Evolutionary conservation across 2,888 invertebrate species (phyloP).

Genomic region (Allophyes oxyacanthae): DNA sequence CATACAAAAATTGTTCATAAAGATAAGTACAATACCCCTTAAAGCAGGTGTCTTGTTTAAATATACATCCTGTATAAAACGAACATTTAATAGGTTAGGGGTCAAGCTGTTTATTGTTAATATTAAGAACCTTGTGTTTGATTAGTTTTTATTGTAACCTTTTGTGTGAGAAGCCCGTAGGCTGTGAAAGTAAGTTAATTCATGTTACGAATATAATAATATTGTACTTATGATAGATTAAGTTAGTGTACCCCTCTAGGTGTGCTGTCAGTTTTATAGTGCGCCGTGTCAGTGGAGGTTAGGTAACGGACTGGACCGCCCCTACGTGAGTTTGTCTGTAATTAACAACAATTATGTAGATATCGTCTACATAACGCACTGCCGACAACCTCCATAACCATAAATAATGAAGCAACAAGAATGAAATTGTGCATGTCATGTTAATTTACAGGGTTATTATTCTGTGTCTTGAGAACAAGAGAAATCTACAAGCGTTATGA

Average conservation of each 20-base stretch:
- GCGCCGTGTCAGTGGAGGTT: conserved; percentile 34
- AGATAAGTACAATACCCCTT: no score
- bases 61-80: no score
- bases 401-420: conserved; percentile 43
- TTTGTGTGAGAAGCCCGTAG: conserved; percentile 58
- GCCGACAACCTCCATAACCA: conserved; percentile 36
- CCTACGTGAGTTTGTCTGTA: conserved; percentile 36
- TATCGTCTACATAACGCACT: conserved; percentile 46
- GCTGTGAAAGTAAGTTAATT: conserved; percentile 63
- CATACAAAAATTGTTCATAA: no score
- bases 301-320: conserved; percentile 39
- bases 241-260: conserved; percentile 46
- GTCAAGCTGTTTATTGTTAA: conserved; percentile 60
- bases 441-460: conserved; percentile 37
- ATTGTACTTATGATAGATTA: conserved; percentile 45
- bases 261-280: conserved; percentile 28
- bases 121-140: conserved; percentile 63
- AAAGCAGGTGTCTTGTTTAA: no score
- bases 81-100: conserved; percentile 53
- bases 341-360: conserved; percentile 54
- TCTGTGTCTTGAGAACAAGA: conserved; percentile 35
- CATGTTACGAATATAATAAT: conserved; percentile 41
- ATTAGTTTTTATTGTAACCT: conserved; percentile 61
- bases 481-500: conserved; percentile 29
- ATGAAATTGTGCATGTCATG: conserved; percentile 48